Evolutionary conservation across 2,113 vertebrate species (phyloP).

Genomic region (Hyaena hyaena): DNA sequence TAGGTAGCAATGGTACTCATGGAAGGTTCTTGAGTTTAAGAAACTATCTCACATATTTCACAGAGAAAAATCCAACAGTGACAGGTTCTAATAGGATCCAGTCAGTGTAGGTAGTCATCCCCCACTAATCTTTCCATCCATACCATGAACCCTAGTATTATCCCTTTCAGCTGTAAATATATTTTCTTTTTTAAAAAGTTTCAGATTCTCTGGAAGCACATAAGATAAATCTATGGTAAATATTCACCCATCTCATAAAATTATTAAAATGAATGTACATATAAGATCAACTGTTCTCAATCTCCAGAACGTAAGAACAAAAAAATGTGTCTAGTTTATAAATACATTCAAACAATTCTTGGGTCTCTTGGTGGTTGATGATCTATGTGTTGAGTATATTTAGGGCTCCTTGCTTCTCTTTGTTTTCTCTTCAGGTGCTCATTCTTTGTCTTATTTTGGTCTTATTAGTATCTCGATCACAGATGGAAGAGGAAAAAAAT

Average conservation of each 20-base stretch:
- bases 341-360: conserved; percentile 27
- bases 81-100: not conserved
- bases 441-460: not conserved
- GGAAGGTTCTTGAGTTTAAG: not conserved
- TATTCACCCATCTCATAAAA: not conserved
- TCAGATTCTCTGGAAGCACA: not conserved
- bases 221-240: conserved; percentile 21
- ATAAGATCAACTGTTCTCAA: conserved; percentile 11
- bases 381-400: not conserved
- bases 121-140: conserved; percentile 1
- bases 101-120: not conserved
- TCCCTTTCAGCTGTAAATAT: not conserved
- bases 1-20: not conserved
- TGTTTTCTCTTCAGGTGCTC: conserved; percentile 29
- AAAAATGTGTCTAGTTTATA: not conserved
- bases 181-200: not conserved
- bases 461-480: not conserved
- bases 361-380: conserved; percentile 31
- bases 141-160: not conserved
- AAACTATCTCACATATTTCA: not conserved
- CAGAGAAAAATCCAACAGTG: not conserved
- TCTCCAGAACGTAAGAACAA: not conserved
- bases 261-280: conserved; percentile 28
- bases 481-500: not conserved
- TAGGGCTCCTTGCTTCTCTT: not conserved